These are phyloP conservation scores for Tamandua tetradactyla DNA, from an alignment of 2,797 vertebrate genomes.

Conservation along the genomic window DNA sequence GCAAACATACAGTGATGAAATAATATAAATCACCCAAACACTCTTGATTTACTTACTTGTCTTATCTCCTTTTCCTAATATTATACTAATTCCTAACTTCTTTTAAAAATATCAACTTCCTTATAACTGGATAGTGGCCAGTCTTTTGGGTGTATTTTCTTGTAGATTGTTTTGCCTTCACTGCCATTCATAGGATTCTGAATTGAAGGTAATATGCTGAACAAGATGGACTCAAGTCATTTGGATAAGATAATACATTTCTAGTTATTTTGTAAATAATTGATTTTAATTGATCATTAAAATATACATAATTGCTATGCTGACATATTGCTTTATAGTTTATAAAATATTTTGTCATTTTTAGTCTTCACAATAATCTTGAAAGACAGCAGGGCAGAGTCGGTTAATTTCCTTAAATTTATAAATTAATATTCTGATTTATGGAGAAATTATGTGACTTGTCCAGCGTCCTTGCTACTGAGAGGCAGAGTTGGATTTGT, in stretches of 20 bases:
- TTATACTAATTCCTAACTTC: constrained; percentile 44
- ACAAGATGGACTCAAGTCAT: constrained; percentile 28
- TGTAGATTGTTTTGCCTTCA: constrained; percentile 18
- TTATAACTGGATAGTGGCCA: not conserved
- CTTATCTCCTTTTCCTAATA: constrained; percentile 34
- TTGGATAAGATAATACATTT: constrained; percentile 35
- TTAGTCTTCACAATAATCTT: constrained; percentile 57
- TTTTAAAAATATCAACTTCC: constrained; percentile 8
- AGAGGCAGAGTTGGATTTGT: not conserved
- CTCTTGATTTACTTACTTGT: constrained; percentile 47
- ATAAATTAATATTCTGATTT: constrained; percentile 14
- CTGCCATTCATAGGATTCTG: constrained; percentile 31
- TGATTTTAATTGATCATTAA: constrained; percentile 49
- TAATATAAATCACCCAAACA: constrained; percentile 75
- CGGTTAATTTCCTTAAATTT: constrained; percentile 28
- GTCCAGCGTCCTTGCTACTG: not conserved
- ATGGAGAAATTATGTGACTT: constrained; percentile 12
- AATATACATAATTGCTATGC: not conserved
- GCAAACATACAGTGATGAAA: constrained; percentile 70
- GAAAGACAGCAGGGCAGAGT: not conserved
- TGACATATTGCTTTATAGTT: constrained; percentile 35
- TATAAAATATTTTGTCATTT: constrained; percentile 60
- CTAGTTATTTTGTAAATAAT: constrained; percentile 17
- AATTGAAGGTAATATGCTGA: constrained; percentile 36
- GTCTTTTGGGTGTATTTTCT: constrained; percentile 44